Percentiles rank a stretch among this genome's conserved stretches.
Evolutionary conservation across 2,888 invertebrate genomes (phyloP).

Genomic region (Tuta absoluta): DNA sequence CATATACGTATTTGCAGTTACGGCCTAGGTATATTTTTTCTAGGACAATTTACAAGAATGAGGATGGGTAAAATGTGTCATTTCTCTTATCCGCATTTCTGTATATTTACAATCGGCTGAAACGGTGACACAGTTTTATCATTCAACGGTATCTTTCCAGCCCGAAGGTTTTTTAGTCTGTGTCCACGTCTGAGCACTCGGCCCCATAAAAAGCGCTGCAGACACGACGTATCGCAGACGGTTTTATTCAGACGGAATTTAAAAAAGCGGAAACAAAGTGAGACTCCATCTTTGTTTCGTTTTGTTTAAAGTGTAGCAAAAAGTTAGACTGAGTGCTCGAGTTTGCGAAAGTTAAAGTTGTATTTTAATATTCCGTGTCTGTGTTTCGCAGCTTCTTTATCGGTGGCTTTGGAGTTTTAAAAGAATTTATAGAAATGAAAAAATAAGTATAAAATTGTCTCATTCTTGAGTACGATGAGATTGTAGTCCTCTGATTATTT

Average conservation of each 20-base stretch:
- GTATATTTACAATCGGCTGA: too few relatives aligned
- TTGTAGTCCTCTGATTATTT: neutral
- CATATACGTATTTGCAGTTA: too few relatives aligned
- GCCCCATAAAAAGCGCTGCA: slow-evolving; percentile 65
- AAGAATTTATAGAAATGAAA: neutral
- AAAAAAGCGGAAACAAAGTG: slow-evolving; percentile 45
- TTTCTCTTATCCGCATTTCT: too few relatives aligned
- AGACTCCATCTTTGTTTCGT: slow-evolving; percentile 49
- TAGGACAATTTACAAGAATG: too few relatives aligned
- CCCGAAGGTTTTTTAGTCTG: slow-evolving; percentile 7
- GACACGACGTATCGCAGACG: slow-evolving; percentile 65
- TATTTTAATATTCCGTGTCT: slow-evolving; percentile 22
- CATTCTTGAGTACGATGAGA: neutral
- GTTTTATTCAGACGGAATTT: slow-evolving; percentile 55
- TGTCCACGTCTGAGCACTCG: slow-evolving; percentile 57
- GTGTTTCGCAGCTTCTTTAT: slow-evolving; percentile 5
- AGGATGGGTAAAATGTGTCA: too few relatives aligned
- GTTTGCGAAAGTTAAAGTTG: slow-evolving; percentile 15
- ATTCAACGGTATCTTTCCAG: too few relatives aligned
- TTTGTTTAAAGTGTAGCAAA: slow-evolving; percentile 48
- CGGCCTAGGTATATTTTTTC: too few relatives aligned
- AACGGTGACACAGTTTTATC: too few relatives aligned
- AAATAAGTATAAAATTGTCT: neutral
- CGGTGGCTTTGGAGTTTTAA: neutral
- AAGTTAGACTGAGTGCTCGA: slow-evolving; percentile 32